Percentiles rank a stretch among this genome's conserved stretches.
phyloP scores from a whole-genome alignment of 1,140 invertebrate species.

The Hypsibius dujardini region DNA sequence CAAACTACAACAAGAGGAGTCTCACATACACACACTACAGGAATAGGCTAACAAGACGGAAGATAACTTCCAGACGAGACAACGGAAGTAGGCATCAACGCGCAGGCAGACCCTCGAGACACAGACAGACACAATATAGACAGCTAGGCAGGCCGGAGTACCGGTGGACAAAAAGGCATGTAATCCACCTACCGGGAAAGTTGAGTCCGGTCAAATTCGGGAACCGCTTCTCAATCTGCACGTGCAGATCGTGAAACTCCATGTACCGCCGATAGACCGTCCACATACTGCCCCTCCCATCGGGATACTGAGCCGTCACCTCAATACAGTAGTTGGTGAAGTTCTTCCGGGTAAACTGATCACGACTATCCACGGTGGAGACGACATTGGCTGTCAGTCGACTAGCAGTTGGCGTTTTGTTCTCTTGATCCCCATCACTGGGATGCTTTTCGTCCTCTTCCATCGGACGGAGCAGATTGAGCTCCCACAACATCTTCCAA shows the following conservation, averaged over 20 bases:
- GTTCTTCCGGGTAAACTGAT: not conserved
- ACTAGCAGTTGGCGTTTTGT: too few species aligned
- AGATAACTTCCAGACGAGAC: too few species aligned
- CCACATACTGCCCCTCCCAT: conserved; percentile 22
- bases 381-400: not conserved
- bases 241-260: conserved; percentile 35
- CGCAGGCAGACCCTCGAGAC: too few species aligned
- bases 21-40: too few species aligned
- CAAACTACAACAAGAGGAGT: too few species aligned
- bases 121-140: too few species aligned
- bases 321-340: conserved; percentile 15
- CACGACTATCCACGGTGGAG: not conserved
- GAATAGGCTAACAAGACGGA: too few species aligned
- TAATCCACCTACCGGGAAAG: conserved; percentile 33
- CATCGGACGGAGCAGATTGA: conserved; percentile 14
- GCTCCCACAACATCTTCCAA: not conserved
- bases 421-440: not conserved
- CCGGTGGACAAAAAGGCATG: too few species aligned
- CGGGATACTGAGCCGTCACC: conserved; percentile 3
- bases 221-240: conserved; percentile 26
- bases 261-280: conserved; percentile 33
- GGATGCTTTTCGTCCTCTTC: not conserved
- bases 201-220: conserved; percentile 28
- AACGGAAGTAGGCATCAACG: too few species aligned
- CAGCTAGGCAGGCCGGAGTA: too few species aligned